Conservation (phyloP, 64 coral and sea anemone species). For the Astreopora myriophthalma region DNA sequence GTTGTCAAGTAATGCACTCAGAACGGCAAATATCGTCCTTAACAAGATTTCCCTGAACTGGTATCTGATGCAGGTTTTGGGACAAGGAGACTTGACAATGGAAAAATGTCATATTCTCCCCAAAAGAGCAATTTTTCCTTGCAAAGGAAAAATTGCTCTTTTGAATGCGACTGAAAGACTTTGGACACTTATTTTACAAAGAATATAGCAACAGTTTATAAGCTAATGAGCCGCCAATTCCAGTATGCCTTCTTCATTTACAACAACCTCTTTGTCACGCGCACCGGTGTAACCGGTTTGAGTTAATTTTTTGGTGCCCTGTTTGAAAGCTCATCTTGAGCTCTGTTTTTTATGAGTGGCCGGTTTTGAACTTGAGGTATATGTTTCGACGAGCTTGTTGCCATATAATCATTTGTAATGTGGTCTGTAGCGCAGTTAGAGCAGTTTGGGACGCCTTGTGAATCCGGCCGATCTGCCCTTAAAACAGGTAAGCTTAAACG, state of each 20-base stretch:
- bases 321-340: not conserved
- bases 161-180: too few relatives aligned
- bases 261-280: not conserved
- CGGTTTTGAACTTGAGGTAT: not conserved
- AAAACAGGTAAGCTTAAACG: slow-evolving; percentile 5
- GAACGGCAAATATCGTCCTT: too few relatives aligned
- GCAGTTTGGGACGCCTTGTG: not conserved
- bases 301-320: not conserved
- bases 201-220: too few relatives aligned
- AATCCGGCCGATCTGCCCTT: not conserved
- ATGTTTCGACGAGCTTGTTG: not conserved
- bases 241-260: not conserved
- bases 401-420: not conserved
- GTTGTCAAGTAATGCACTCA: too few relatives aligned
- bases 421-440: not conserved
- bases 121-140: too few relatives aligned
- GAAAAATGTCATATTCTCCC: too few relatives aligned
- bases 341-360: not conserved
- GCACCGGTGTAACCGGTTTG: not conserved
- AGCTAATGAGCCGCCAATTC: not conserved
- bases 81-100: too few relatives aligned
- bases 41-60: too few relatives aligned
- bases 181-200: too few relatives aligned
- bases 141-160: too few relatives aligned
- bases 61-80: too few relatives aligned